These are phyloP conservation scores for Hipparchia semele DNA, from an alignment of 2,888 invertebrate genomes.

Conservation along the genomic window DNA sequence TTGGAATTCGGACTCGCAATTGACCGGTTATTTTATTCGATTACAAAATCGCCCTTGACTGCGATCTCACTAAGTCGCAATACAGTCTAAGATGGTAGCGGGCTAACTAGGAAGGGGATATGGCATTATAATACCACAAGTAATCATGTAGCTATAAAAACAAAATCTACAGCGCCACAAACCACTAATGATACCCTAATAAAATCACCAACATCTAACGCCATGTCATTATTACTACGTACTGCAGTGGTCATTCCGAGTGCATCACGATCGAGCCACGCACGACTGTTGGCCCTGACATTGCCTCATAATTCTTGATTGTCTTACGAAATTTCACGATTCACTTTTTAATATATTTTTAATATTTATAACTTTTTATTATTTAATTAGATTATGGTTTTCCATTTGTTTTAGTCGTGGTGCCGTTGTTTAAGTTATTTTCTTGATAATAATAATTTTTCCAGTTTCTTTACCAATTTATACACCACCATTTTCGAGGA, in stretches of 20 bases:
- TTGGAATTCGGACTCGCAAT: too few relatives aligned
- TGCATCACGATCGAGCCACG: conserved; percentile 67
- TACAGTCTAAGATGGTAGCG: too few relatives aligned
- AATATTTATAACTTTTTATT: too few relatives aligned
- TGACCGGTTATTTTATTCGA: too few relatives aligned
- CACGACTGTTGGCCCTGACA: conserved; percentile 75
- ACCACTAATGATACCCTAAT: conserved; percentile 1
- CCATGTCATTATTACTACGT: conserved; percentile 26
- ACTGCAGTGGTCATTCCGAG: conserved; percentile 59
- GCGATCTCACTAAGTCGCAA: too few relatives aligned
- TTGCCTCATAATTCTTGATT: conserved; percentile 66
- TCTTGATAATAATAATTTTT: neutral
- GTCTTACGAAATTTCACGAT: conserved; percentile 50
- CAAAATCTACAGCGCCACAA: neutral
- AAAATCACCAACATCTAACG: conserved; percentile 21
- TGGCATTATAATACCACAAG: too few relatives aligned
- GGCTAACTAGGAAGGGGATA: too few relatives aligned
- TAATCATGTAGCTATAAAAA: too few relatives aligned
- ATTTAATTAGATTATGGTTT: conserved; percentile 19
- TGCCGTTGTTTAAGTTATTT: neutral
- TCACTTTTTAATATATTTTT: conserved; percentile 15
- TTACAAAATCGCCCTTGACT: too few relatives aligned
- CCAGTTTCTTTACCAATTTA: neutral
- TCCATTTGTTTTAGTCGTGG: conserved; percentile 25
- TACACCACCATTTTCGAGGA: too few relatives aligned